These are phyloP conservation scores for Dynastes grantii DNA, from an alignment of 2,888 invertebrate genomes.

Conservation along the genomic window DNA sequence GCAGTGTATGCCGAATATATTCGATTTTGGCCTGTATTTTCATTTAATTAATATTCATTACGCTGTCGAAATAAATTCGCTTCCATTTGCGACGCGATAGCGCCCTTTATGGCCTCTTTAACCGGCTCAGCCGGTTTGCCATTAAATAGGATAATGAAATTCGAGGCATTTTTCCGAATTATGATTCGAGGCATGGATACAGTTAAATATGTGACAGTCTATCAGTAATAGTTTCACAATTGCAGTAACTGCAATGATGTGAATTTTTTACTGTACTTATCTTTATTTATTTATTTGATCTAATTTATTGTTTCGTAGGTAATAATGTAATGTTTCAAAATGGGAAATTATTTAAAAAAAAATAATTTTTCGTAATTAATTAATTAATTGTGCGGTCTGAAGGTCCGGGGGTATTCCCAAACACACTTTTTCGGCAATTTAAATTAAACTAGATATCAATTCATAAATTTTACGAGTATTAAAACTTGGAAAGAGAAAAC, in stretches of 20 bases:
- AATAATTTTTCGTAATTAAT: too few species aligned
- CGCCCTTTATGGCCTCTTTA: background rate
- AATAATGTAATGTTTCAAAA: too few species aligned
- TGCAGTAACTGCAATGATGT: background rate
- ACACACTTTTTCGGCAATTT: too few species aligned
- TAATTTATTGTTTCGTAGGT: too few species aligned
- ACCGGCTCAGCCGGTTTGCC: background rate
- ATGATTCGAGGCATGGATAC: background rate
- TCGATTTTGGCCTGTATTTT: conserved; percentile 16
- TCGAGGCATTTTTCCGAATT: conserved; percentile 8
- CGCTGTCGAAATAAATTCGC: conserved; percentile 27
- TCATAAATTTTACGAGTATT: too few species aligned
- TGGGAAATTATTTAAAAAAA: too few species aligned
- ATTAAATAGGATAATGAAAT: conserved; percentile 14
- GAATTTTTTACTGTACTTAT: too few species aligned
- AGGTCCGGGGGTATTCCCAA: too few species aligned
- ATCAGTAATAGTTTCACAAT: background rate
- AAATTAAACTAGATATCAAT: too few species aligned
- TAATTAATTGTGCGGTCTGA: too few species aligned
- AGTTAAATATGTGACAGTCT: background rate
- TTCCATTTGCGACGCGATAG: conserved; percentile 17
- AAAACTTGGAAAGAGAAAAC: too few species aligned
- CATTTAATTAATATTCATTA: conserved; percentile 43
- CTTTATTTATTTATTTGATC: too few species aligned
- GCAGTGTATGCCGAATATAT: conserved; percentile 2